A percentile compares a stretch with the other conserved stretches of the same genome.
Conservation (phyloP, 2,797 vertebrate genomes). For the Loriculus beryllinus region DNA sequence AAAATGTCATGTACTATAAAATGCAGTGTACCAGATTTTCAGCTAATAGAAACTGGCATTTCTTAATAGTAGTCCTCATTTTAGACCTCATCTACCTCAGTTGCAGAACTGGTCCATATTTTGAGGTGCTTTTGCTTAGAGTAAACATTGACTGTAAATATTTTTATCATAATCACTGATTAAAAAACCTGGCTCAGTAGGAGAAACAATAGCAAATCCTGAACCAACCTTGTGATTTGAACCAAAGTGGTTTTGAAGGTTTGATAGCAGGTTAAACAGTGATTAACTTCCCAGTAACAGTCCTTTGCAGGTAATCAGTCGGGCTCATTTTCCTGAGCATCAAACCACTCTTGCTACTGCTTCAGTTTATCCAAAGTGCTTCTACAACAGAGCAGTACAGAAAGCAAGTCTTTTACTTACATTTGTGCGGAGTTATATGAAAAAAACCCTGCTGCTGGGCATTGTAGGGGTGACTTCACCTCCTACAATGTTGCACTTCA, state of each 20-base stretch:
- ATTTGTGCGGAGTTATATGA: background rate
- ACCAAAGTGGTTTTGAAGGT: background rate
- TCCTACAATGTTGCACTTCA: background rate
- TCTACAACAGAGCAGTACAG: background rate
- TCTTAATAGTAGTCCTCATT: background rate
- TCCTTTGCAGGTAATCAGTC: background rate
- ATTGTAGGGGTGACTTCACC: background rate
- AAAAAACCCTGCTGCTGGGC: rapidly evolving
- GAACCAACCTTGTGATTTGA: background rate
- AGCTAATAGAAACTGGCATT: background rate
- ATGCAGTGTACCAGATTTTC: background rate
- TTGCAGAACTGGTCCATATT: background rate
- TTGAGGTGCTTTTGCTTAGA: background rate
- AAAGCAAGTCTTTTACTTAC: background rate
- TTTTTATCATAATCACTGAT: background rate
- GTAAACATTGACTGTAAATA: background rate
- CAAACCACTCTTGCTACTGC: background rate
- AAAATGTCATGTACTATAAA: background rate
- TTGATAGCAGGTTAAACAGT: background rate
- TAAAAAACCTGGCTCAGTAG: background rate
- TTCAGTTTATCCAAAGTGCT: background rate
- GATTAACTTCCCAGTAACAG: background rate
- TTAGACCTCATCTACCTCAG: background rate
- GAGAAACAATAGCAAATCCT: background rate
- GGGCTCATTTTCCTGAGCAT: background rate